These are phyloP conservation scores for Saxicola maurus DNA, from an alignment of 2,797 vertebrate species.

Conservation along the genomic window DNA sequence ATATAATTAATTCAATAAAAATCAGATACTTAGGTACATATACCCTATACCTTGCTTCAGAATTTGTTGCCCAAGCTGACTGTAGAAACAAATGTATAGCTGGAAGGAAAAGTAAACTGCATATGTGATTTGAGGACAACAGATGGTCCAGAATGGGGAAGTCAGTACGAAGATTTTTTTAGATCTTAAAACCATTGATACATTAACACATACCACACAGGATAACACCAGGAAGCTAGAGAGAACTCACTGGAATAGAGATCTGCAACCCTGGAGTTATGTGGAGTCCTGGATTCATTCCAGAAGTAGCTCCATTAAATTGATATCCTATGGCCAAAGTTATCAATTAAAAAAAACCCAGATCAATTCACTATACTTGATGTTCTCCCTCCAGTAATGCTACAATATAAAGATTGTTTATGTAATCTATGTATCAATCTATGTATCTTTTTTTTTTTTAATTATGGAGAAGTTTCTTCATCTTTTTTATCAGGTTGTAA, in stretches of 20 bases:
- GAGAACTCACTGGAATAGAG: not conserved
- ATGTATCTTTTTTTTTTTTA: not conserved
- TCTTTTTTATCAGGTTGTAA: not conserved
- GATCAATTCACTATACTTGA: not conserved
- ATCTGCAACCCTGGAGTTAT: not conserved
- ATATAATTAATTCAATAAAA: not conserved
- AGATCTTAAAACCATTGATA: slow-evolving; percentile 33
- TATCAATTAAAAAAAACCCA: not conserved
- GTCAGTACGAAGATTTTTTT: slow-evolving; percentile 15
- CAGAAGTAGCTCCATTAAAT: not conserved
- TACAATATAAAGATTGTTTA: not conserved
- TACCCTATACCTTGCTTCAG: not conserved
- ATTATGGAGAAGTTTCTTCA: not conserved
- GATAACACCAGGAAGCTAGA: slow-evolving; percentile 1
- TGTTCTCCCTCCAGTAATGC: not conserved
- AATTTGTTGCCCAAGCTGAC: not conserved
- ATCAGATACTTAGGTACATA: not conserved
- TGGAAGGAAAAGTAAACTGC: slow-evolving; percentile 7
- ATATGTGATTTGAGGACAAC: slow-evolving; percentile 24
- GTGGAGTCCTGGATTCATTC: not conserved
- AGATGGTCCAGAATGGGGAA: slow-evolving; percentile 29
- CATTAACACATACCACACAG: slow-evolving; percentile 6
- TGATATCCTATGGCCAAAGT: not conserved
- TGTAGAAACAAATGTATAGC: not conserved
- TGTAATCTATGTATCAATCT: not conserved